phyloP scores from a whole-genome alignment of 2,888 invertebrate species.

The Drosophila meridionalis region DNA sequence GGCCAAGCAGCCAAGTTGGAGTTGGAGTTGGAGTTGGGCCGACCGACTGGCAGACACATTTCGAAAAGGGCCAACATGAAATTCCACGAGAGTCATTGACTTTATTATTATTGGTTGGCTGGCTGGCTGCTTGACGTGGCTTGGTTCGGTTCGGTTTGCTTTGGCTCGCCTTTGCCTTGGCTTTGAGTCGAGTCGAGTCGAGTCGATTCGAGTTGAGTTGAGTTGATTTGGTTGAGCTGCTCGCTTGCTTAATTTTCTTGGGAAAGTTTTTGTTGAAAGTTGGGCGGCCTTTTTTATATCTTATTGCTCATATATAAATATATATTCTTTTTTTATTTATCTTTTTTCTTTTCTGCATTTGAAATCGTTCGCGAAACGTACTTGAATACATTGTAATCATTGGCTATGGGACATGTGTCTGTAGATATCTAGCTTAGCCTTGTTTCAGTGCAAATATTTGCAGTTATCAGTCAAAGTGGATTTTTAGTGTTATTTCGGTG shows the following conservation, averaged over 20 bases:
- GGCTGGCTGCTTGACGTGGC: slow-evolving; percentile 36
- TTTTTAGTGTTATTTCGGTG: slow-evolving; percentile 9
- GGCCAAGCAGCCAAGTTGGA: slow-evolving; percentile 46
- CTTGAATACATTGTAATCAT: slow-evolving; percentile 47
- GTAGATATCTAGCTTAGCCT: slow-evolving; percentile 10
- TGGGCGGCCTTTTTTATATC: slow-evolving; percentile 54
- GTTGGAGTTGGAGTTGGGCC: slow-evolving; percentile 48
- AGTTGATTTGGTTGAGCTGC: slow-evolving; percentile 58
- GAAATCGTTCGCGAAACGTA: slow-evolving; percentile 54
- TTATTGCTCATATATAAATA: neutral
- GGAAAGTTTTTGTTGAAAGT: slow-evolving; percentile 79
- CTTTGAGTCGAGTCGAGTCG: slow-evolving; percentile 14
- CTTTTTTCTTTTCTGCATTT: slow-evolving; percentile 52
- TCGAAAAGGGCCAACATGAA: slow-evolving; percentile 80
- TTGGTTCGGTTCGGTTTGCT: slow-evolving; percentile 26
- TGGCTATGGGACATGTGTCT: slow-evolving; percentile 29
- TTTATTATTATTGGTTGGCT: slow-evolving; percentile 71
- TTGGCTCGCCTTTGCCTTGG: slow-evolving; percentile 25
- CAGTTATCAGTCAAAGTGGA: slow-evolving; percentile 1
- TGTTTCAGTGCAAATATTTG: slow-evolving; percentile 9
- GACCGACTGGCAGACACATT: slow-evolving; percentile 72
- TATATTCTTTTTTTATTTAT: slow-evolving; percentile 12
- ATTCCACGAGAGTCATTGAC: slow-evolving; percentile 84
- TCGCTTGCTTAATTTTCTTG: slow-evolving; percentile 74
- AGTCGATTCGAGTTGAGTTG: slow-evolving; percentile 11